Evolutionary conservation across 2,113 vertebrate species (phyloP).

Genomic region (Vidua macroura): DNA sequence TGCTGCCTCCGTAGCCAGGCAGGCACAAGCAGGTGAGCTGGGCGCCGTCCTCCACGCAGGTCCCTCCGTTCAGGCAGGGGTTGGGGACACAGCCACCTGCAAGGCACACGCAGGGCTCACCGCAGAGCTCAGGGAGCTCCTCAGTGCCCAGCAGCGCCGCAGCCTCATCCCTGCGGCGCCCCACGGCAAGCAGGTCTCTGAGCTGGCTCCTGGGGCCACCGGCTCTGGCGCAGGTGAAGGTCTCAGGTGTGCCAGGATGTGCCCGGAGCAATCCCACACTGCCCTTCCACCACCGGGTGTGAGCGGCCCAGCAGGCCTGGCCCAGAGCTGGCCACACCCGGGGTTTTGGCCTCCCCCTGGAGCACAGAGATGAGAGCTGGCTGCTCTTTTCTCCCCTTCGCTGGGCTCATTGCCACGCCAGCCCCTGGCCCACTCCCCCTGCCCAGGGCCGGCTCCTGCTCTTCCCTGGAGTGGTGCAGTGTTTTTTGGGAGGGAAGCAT

Average conservation of each 20-base stretch:
- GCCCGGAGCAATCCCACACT: accelerated
- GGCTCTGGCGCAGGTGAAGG: neutral
- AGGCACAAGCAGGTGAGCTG: constrained; percentile 81
- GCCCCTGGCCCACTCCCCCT: neutral
- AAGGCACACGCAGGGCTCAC: constrained; percentile 49
- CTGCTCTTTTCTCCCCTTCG: accelerated
- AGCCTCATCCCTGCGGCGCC: neutral
- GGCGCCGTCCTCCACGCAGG: constrained; percentile 79
- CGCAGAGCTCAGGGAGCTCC: accelerated
- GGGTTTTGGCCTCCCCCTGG: neutral
- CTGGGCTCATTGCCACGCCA: neutral
- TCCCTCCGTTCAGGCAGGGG: constrained; percentile 91
- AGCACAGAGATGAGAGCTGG: neutral
- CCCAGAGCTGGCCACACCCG: neutral
- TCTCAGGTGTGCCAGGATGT: accelerated
- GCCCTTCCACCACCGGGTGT: accelerated
- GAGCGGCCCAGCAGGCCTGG: accelerated
- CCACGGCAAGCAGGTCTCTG: neutral
- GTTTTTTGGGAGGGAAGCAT: accelerated
- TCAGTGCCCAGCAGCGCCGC: neutral
- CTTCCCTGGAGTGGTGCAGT: neutral
- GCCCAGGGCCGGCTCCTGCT: neutral
- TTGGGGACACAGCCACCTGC: constrained; percentile 85
- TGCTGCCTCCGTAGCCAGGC: constrained; percentile 84
- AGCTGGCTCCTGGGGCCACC: neutral